phyloP scores from a whole-genome alignment of 2,888 invertebrate species.

The Fragum sueziense region DNA sequence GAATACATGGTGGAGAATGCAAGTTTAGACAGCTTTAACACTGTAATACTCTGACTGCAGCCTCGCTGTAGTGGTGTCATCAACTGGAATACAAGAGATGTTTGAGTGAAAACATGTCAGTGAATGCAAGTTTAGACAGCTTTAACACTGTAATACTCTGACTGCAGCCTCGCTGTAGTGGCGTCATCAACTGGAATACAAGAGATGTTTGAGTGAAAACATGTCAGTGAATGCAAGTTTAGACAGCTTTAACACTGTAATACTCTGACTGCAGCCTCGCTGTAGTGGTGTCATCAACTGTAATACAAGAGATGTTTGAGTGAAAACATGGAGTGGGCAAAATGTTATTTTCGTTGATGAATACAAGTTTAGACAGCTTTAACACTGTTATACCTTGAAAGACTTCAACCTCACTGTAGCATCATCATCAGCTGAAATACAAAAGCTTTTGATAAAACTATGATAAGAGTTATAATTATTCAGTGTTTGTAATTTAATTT shows the following conservation, averaged over 20 bases:
- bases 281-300: slow-evolving; percentile 96
- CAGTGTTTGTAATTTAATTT: no score
- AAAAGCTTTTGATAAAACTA: no score
- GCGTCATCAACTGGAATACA: slow-evolving; percentile 92
- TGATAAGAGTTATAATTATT: no score
- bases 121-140: slow-evolving; percentile 94
- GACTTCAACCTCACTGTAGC: no score
- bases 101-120: slow-evolving; percentile 90
- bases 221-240: slow-evolving; percentile 94
- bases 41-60: slow-evolving; percentile 94
- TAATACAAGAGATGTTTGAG: no score
- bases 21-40: slow-evolving; percentile 94
- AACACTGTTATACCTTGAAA: no score
- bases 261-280: slow-evolving; percentile 95
- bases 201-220: slow-evolving; percentile 78
- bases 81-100: slow-evolving; percentile 91
- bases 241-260: slow-evolving; percentile 92
- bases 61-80: slow-evolving; percentile 96
- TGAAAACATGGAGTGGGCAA: no score
- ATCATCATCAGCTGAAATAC: no score
- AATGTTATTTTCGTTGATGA: no score
- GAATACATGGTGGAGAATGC: slow-evolving; percentile 81
- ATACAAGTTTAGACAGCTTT: no score
- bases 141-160: slow-evolving; percentile 93
- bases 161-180: slow-evolving; percentile 95